Evolutionary conservation across 2,797 vertebrate species (phyloP).

Genomic region (Falco biarmicus): DNA sequence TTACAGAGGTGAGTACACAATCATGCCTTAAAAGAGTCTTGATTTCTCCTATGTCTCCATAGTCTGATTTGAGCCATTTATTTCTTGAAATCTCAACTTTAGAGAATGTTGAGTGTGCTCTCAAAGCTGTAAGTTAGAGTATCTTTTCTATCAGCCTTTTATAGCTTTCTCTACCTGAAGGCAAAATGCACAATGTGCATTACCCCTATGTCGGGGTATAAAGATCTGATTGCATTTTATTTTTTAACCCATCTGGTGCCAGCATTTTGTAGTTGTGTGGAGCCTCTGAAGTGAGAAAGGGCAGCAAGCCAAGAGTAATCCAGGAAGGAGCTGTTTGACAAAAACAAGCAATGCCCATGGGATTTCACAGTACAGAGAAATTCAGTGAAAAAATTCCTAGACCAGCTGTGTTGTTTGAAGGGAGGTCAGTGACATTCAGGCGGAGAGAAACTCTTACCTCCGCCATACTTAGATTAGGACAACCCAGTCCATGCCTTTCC

Average conservation of each 20-base stretch:
- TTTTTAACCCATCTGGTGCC: background rate
- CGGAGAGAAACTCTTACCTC: background rate
- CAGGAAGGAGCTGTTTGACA: background rate
- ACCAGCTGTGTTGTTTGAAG: background rate
- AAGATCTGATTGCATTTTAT: background rate
- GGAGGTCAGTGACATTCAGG: background rate
- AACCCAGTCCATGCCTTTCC: background rate
- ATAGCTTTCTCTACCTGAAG: background rate
- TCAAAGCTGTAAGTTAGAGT: background rate
- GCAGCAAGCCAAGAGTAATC: background rate
- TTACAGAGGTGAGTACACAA: background rate
- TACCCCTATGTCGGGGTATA: background rate
- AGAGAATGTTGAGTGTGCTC: background rate
- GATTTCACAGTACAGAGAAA: background rate
- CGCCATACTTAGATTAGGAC: background rate
- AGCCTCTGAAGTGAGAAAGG: background rate
- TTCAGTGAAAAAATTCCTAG: background rate
- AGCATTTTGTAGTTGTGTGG: background rate
- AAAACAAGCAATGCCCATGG: background rate
- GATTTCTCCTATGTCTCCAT: background rate
- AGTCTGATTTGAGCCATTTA: slow-evolving; percentile 24
- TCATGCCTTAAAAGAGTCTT: background rate
- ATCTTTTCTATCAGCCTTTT: background rate
- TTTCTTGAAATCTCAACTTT: background rate
- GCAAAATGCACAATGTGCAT: background rate